Percentiles rank a stretch among this genome's conserved stretches.
Evolutionary conservation across 2,113 vertebrate species (phyloP).

Genomic region (Lagenorhynchus albirostris): DNA sequence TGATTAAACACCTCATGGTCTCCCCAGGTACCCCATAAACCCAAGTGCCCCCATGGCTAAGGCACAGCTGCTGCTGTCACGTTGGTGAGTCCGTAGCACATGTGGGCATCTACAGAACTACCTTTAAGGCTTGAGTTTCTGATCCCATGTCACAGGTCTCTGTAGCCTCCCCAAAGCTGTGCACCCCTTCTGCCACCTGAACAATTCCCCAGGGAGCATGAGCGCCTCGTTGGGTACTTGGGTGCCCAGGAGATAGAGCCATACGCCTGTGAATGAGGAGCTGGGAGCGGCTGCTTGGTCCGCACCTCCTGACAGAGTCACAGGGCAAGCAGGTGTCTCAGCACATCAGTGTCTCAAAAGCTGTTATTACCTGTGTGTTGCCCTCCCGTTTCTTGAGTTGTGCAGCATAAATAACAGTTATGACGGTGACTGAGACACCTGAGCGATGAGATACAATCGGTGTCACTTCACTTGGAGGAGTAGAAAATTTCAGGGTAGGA

Average conservation of each 20-base stretch:
- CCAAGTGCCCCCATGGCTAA: background rate
- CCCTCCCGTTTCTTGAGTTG: background rate
- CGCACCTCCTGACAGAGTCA: background rate
- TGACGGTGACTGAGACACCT: constrained; percentile 47
- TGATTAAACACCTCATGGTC: background rate
- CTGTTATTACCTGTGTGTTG: constrained; percentile 40
- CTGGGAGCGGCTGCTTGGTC: background rate
- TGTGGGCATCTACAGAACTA: background rate
- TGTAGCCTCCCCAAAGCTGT: background rate
- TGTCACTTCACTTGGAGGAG: constrained; percentile 34
- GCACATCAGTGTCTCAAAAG: background rate
- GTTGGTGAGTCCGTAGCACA: background rate
- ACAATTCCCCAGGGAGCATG: background rate
- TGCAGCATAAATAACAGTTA: constrained; percentile 57
- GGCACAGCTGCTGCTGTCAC: background rate
- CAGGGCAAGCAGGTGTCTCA: background rate
- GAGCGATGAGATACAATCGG: constrained; percentile 18
- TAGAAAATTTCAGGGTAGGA: constrained; percentile 71
- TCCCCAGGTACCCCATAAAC: background rate
- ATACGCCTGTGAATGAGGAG: accelerated
- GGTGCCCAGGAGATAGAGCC: background rate
- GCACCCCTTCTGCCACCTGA: background rate
- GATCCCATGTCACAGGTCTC: background rate
- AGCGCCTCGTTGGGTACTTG: background rate
- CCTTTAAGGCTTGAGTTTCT: background rate